A percentile compares a stretch with the other conserved stretches of the same genome.
These are phyloP conservation scores for Mayetiola destructor DNA, from an alignment of 2,888 invertebrate species.

Conservation along the genomic window DNA sequence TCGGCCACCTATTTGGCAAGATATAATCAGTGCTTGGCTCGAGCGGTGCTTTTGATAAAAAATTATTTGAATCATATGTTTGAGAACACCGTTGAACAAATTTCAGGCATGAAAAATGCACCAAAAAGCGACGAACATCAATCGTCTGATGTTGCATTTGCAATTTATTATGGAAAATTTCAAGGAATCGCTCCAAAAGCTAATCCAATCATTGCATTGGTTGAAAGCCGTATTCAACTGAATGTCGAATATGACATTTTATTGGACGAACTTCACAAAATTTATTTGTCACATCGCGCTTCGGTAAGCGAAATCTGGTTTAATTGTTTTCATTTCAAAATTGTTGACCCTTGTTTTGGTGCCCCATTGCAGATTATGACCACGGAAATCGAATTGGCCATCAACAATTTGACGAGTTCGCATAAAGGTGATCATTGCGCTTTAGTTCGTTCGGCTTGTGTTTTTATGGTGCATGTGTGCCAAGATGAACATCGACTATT, in stretches of 20 bases:
- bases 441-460: conserved; percentile 71
- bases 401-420: conserved; percentile 47
- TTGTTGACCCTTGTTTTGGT: not conserved
- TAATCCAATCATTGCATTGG: conserved; percentile 61
- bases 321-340: not conserved
- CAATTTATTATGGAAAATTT: conserved; percentile 87
- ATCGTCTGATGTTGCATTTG: conserved; percentile 54
- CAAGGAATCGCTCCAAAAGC: conserved; percentile 81
- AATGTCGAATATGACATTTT: conserved; percentile 60
- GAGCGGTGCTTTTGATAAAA: conserved; percentile 64
- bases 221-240: conserved; percentile 60
- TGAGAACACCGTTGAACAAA: conserved; percentile 64
- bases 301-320: conserved; percentile 24
- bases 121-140: conserved; percentile 22
- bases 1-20: conserved; percentile 65
- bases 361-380: conserved; percentile 40
- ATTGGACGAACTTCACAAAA: conserved; percentile 65
- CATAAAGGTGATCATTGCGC: conserved; percentile 67
- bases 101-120: conserved; percentile 36
- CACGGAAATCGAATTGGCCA: conserved; percentile 53
- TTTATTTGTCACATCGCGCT: conserved; percentile 62
- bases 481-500: conserved; percentile 89
- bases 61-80: conserved; percentile 63
- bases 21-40: conserved; percentile 69
- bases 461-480: conserved; percentile 82